phyloP scores from a whole-genome alignment of 1,140 invertebrate species.

The Drosophila mayri region DNA sequence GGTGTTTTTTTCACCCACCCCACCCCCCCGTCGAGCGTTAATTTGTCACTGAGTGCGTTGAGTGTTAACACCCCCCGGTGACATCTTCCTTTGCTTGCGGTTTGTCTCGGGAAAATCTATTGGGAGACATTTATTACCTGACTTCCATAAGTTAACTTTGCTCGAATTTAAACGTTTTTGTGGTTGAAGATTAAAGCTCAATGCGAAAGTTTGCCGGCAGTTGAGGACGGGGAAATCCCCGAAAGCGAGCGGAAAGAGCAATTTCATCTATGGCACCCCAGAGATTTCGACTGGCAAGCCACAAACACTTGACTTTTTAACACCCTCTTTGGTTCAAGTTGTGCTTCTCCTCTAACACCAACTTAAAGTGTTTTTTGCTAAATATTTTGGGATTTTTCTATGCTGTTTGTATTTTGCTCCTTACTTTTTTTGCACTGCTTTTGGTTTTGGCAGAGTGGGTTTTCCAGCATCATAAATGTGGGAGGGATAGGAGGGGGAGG shows the following conservation, averaged over 20 bases:
- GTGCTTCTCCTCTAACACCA: neutral
- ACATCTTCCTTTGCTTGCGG: constrained; percentile 48
- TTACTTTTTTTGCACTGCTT: constrained; percentile 48
- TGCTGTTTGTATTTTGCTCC: constrained; percentile 6
- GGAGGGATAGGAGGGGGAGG: constrained; percentile 1
- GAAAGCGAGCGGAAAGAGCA: constrained; percentile 50
- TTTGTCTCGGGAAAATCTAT: constrained; percentile 52
- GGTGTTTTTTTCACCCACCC: constrained; percentile 29
- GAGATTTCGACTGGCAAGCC: constrained; percentile 34
- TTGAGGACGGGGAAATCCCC: neutral
- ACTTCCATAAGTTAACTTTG: constrained; percentile 17
- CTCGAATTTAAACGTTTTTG: constrained; percentile 60
- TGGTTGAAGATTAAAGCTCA: constrained; percentile 64
- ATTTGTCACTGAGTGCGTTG: constrained; percentile 64
- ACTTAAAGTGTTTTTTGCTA: constrained; percentile 60
- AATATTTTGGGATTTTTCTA: constrained; percentile 34
- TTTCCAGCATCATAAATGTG: constrained; percentile 74
- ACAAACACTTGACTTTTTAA: constrained; percentile 69
- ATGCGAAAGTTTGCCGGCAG: constrained; percentile 37
- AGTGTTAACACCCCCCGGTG: constrained; percentile 16
- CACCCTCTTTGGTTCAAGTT: constrained; percentile 51
- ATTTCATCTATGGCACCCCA: constrained; percentile 68
- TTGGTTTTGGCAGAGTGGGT: constrained; percentile 40
- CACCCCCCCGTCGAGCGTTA: constrained; percentile 51
- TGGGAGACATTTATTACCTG: constrained; percentile 79